Evolutionary conservation across 2,888 invertebrate genomes (phyloP), one percentile per base, ranked within the genome.

Genomic region (Stenurella melanura): DNA sequence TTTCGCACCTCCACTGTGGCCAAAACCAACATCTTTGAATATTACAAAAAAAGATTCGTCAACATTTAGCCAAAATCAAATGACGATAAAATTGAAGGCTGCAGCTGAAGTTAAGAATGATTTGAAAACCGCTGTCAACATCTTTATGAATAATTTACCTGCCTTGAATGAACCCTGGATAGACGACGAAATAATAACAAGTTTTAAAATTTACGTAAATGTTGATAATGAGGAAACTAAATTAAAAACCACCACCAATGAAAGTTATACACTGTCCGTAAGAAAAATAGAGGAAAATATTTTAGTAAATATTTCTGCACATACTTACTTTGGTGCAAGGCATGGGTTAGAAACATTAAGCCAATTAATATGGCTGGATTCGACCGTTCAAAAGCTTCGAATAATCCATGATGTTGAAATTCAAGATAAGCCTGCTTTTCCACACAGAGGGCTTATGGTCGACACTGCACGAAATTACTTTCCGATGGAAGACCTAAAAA

Each of bases 401-500:
- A 91, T 93, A 12, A 88, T 95, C 0, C 92, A 93, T 73, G 93
- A 93, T 63, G 93, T 93, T 0, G 89, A 90, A 5, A 90, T 95
- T 1, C 90, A 92, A 68, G 98, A 98, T 88, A 92, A 92, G 38
- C 98, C 98, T 0, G 91, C 93, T 42, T 95, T 94, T 86, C 87
- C 91, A 0, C 96, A 96, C 88, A 93, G 98, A 64, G 97, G 98
- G 2, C 88, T 98, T 0, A 92, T 97, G 87, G 90, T 98, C 63
- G 98, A 98, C 87, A 96, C 98, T 0, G 95, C 97, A 0, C 91
- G 98, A 42, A 97, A 97, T 88, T 98, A 93, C 88, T 94, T 97
- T 83, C 93, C 95, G 0, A 91, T 96, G 1, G 90, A 90, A 11
- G 91, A 93, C 58, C 91, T 96, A 42, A 92, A 93, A 82, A 92